Evolutionary conservation across 2,888 invertebrate species (phyloP), one percentile per base, ranked within the genome.

Genomic region (Caenorhabditis macrosperma): DNA sequence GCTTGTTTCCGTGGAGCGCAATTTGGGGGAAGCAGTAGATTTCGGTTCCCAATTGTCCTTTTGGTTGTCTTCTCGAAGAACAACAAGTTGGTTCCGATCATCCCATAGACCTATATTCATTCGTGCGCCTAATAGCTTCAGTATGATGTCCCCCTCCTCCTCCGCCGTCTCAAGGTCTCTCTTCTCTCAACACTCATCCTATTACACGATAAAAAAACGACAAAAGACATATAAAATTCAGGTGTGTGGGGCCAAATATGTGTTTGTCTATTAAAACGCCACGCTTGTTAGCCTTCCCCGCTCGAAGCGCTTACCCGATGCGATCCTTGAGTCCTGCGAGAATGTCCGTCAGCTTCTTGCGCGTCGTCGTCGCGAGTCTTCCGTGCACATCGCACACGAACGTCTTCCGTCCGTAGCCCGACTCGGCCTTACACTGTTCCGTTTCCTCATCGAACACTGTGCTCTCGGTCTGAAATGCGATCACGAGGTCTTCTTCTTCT

Each of bases 311-410:
- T 22, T 22, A 85, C 85, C 82, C 83, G n/a, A 86, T 83, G 48
- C 83, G 77, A 15, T 79, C 82, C 60, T 82, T 81, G 48, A 86
- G 63, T 24, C 82, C 72, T 4, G 79, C 79, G 38, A 86, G 55
- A 54, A 86, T 81, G 24, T 76, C 72, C 54, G 82, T 76, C 48
- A 86, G 69, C 67, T 86, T 86, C 33, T 78, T 72, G 9, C 81
- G 64, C 22, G 86, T 86, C 15, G 82, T 78, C 10, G 79, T 66
- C 1, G 86, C 83, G 15, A 86, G 71, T 74, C 83, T 46, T 6
- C 78, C 69, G 22, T 78, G 78, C 20, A 82, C 82, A 67, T 86
- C 86, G 46, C 86, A 86, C 10, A 86, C 85, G 55, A 86, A 78
- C 10, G 78, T 77, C 33, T 68, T 61, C 30, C 83, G 67, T 4